Evolutionary conservation across 2,888 invertebrate genomes (phyloP).

Genomic region (Tridacna crocea): DNA sequence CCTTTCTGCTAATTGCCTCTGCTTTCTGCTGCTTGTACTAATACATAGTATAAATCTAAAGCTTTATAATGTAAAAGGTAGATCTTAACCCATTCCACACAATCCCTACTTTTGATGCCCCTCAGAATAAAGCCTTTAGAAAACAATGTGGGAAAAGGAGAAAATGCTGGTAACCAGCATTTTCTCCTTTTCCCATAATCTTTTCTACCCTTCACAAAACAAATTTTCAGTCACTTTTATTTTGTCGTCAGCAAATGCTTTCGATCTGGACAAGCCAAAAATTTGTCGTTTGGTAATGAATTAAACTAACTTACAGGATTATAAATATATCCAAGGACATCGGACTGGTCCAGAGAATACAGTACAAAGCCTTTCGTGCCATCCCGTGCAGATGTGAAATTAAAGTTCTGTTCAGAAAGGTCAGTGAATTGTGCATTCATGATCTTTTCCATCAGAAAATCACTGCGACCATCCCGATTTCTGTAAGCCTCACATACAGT

Average conservation of each 20-base stretch:
- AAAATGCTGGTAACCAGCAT: neutral
- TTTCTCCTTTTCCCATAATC: neutral
- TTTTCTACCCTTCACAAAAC: neutral
- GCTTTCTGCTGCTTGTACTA: too few relatives aligned
- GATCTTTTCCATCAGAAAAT: conserved; percentile 68
- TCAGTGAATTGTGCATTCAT: conserved; percentile 74
- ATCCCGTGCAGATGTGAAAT: conserved; percentile 70
- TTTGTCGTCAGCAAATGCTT: too few relatives aligned
- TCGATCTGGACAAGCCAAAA: too few relatives aligned
- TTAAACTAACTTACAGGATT: conserved; percentile 49
- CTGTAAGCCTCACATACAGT: conserved; percentile 77
- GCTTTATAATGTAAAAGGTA: too few relatives aligned
- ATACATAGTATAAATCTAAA: too few relatives aligned
- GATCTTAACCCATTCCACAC: too few relatives aligned
- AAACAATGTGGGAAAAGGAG: neutral
- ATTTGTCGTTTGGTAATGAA: neutral
- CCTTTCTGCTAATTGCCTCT: too few relatives aligned
- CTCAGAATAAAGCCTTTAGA: too few relatives aligned
- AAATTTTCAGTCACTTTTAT: too few relatives aligned
- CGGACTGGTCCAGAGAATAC: conserved; percentile 60
- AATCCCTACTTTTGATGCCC: too few relatives aligned
- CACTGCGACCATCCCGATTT: conserved; percentile 59
- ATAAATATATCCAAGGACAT: conserved; percentile 46
- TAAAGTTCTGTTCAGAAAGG: conserved; percentile 69
- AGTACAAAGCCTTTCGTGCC: conserved; percentile 77